Base-by-base conservation (phyloP, 2,113 vertebrate genomes). In the Cyanocitta stelleri region DNA sequence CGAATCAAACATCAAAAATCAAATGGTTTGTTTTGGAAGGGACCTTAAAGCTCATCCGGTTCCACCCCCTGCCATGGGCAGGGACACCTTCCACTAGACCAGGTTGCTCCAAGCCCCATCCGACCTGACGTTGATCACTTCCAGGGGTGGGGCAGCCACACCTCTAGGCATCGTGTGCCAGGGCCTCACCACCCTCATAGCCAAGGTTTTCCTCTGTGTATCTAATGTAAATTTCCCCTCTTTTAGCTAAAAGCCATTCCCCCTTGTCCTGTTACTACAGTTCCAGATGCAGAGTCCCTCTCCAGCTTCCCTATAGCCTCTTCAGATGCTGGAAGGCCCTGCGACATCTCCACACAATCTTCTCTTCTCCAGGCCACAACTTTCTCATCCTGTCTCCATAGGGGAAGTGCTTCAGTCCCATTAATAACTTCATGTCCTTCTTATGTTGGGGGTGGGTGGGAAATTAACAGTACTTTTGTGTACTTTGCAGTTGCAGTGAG, bases 1-100 rank as follows among this genome's bases (percentile, higher is more conserved):
- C 0, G 0, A 63, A 41, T 17, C 24, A 48, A 23, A 11, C 24
- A 55, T 59, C 17, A 44, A 16, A 59, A 37, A 44, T 52, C 0
- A 0, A n/a, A 41, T 46, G 10, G 24, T 46, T 55, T 71, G 4
- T n/a, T 24, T 63, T 63, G n/a, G 41, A 63, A 71, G 29, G 16
- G 29, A 30, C 16, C 2, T 62, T 63, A 41, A 63, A 79, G 16
- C 10, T 39, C 29, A 29, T 69, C 6, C 39, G n/a, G 23, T 62
- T 55, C 19, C 13, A n/a, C 13, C 7, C 22, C 3, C 19, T n/a
- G 16, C 48, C 23, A 20, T 54, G 29, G 13, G 23, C 23, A 78
- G 55, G 63, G 29, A 11, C 55, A 71, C 33, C 6, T 78, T 41
- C 24, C 39, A 41, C 29, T 30, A n/a, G 18, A 24, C 7, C 24